These are phyloP conservation scores for Scolopax rusticola DNA, from an alignment of 2,797 vertebrate genomes.

Conservation along the genomic window DNA sequence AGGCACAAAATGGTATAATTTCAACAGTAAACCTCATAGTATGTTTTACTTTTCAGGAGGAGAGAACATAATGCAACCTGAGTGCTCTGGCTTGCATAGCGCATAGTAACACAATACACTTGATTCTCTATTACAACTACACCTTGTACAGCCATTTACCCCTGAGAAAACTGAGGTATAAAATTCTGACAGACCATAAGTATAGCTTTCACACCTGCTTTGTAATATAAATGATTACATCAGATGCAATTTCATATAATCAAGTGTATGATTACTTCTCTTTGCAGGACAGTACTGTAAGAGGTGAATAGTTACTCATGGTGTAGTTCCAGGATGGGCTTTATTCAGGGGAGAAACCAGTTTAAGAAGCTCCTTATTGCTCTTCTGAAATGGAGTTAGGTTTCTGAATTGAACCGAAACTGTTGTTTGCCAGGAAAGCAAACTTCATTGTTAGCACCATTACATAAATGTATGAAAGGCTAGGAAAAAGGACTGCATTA, in stretches of 20 bases:
- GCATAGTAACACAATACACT: not conserved
- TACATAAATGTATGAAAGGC: not conserved
- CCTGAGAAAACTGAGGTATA: not conserved
- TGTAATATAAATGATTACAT: not conserved
- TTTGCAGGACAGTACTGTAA: not conserved
- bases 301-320: not conserved
- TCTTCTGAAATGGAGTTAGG: not conserved
- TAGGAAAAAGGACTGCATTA: not conserved
- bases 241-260: not conserved
- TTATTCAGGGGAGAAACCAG: not conserved
- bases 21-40: not conserved
- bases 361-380: not conserved
- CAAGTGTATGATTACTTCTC: not conserved
- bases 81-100: not conserved
- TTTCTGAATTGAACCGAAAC: not conserved
- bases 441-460: not conserved
- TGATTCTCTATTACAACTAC: not conserved
- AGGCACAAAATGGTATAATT: not conserved
- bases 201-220: not conserved
- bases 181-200: not conserved
- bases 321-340: not conserved
- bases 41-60: not conserved
- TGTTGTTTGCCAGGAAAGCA: not conserved
- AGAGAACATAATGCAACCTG: not conserved
- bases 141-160: not conserved